Base-by-base conservation (phyloP, 1,140 invertebrate genomes). In the Drosophila ficusphila region DNA sequence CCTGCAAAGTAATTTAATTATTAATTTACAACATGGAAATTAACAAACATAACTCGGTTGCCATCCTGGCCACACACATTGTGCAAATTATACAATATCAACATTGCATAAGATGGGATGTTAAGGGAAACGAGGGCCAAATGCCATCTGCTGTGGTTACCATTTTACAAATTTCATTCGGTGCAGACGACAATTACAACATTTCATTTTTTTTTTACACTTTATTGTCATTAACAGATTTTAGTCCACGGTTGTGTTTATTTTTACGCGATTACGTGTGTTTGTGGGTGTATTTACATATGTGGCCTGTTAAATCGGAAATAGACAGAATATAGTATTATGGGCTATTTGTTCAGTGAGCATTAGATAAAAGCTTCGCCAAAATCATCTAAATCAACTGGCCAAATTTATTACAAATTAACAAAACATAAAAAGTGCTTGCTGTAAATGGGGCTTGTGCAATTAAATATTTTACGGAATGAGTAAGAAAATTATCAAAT, bases 21-120 rank as follows among this genome's bases (percentile, higher is more conserved):
- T 76, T 79, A 76, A 81, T 70, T 76, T 76, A 81, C 71, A 75
- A 76, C 65, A 81, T 61, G 78, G 41, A 79, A 71, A 71, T 72
- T 81, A 76, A 75, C 67, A 75, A 75, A 74, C 71, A 65, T 56
- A 48, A 56, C 41, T 12, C 41, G 33, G 41, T 14, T 14, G 62
- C 14, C 41, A 21, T 16, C 53, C 46, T 41, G 47, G 70, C 69
- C 23, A 74, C 56, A 74, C 56, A 62, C 51, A 54, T 65, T 56
- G 48, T 41, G 56, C 57, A 62, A 75, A 65, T 74, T 74, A 74
- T 47, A 36, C 36, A 74, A 74, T 62, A 33, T 52, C 49, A 47
- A 47, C 48, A 47, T 52, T 62, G 51, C 51, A 53, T 33, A 29
- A 33, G 54, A 16, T 29, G 12, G 12, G 19, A 41, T 14, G 23